Evolutionary conservation across 2,888 invertebrate genomes (phyloP).

Genomic region (Lasioglossum figueresi): DNA sequence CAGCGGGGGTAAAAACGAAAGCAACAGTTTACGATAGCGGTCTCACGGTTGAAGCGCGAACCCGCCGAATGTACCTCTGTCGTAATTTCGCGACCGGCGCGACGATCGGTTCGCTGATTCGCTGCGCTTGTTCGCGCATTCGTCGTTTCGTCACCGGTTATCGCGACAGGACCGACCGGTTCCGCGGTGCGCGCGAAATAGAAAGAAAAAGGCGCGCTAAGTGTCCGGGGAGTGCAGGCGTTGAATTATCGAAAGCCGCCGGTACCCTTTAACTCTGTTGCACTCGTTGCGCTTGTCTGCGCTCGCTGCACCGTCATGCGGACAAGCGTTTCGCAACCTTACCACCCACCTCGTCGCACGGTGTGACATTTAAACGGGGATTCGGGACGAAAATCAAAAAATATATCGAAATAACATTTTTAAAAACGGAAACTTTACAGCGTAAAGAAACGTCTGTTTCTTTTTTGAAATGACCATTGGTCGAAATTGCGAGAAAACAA

Average conservation of each 20-base stretch:
- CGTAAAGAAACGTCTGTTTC: too few relatives aligned
- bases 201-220: constrained; percentile 15
- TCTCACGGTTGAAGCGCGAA: neutral
- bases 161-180: constrained; percentile 41
- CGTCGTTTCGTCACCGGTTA: constrained; percentile 41
- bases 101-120: constrained; percentile 11
- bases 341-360: neutral
- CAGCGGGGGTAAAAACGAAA: neutral
- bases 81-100: constrained; percentile 24
- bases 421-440: too few relatives aligned
- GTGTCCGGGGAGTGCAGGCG: constrained; percentile 3
- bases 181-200: constrained; percentile 13
- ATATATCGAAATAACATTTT: too few relatives aligned
- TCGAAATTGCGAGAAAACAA: too few relatives aligned
- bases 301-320: constrained; percentile 24
- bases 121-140: neutral
- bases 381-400: too few relatives aligned
- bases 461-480: too few relatives aligned
- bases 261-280: constrained; percentile 31
- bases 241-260: constrained; percentile 27
- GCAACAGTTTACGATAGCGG: neutral
- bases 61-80: constrained; percentile 24
- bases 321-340: constrained; percentile 33
- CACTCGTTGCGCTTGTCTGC: constrained; percentile 15
- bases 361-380: neutral